A percentile compares a stretch with the other conserved stretches of the same genome.
phyloP scores from a whole-genome alignment of 2,888 invertebrate species.

The Drosophila meridiana region DNA sequence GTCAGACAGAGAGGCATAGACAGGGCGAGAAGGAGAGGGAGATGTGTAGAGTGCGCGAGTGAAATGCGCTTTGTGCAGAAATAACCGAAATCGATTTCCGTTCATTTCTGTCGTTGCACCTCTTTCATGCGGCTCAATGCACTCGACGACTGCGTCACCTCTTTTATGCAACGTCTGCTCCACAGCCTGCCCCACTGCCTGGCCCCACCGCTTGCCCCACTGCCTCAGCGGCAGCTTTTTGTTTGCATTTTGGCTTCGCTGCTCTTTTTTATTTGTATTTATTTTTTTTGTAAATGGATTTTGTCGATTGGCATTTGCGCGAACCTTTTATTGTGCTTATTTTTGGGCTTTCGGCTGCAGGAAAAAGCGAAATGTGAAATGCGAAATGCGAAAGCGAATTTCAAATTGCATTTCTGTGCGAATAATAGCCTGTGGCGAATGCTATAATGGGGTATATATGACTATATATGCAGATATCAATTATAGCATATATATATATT shows the following conservation, averaged over 20 bases:
- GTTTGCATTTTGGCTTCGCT: constrained; percentile 47
- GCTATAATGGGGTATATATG: not conserved
- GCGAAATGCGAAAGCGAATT: constrained; percentile 54
- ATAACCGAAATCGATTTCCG: constrained; percentile 73
- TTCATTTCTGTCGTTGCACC: constrained; percentile 34
- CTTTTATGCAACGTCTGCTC: constrained; percentile 47
- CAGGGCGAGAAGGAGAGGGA: not conserved
- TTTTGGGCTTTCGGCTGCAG: constrained; percentile 38
- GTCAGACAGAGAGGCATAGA: not conserved
- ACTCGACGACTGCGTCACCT: constrained; percentile 50
- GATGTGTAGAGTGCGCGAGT: constrained; percentile 1
- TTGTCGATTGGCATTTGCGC: constrained; percentile 56
- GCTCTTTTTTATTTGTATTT: constrained; percentile 13
- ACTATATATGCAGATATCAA: not conserved
- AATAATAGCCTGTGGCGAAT: not conserved
- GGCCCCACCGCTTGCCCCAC: not conserved
- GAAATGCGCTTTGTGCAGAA: constrained; percentile 33
- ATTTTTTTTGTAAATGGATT: constrained; percentile 55
- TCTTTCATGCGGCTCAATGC: constrained; percentile 55
- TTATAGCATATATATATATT: not conserved
- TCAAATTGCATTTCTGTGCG: constrained; percentile 37
- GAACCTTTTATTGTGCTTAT: constrained; percentile 40
- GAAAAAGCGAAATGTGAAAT: constrained; percentile 26
- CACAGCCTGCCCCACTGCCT: not conserved
- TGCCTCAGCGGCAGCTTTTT: constrained; percentile 19